These are phyloP conservation scores for Narcine bancroftii DNA, from an alignment of 2,113 vertebrate genomes.

Conservation along the genomic window DNA sequence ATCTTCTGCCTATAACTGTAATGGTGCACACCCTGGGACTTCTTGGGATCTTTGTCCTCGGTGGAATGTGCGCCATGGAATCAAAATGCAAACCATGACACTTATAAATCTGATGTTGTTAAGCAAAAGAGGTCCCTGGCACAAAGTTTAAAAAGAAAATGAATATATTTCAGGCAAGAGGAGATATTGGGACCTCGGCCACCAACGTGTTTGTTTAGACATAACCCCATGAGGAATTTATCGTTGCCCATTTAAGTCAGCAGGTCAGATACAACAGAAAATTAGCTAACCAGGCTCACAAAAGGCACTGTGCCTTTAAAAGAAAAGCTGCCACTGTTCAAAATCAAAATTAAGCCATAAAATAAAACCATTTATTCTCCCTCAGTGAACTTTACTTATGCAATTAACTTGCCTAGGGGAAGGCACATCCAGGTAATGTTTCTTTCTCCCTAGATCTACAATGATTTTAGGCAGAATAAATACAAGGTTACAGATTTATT, in stretches of 20 bases:
- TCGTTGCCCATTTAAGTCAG: background rate
- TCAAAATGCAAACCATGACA: background rate
- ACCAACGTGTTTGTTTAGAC: background rate
- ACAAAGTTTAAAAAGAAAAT: background rate
- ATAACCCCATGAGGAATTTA: no score
- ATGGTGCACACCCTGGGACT: background rate
- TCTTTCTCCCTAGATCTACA: background rate
- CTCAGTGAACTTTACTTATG: conserved; percentile 26
- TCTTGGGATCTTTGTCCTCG: background rate
- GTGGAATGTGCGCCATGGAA: background rate
- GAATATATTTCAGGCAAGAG: background rate
- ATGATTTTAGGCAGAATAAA: conserved; percentile 11
- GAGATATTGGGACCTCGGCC: background rate
- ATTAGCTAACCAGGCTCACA: background rate
- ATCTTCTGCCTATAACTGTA: background rate
- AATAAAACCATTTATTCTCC: conserved; percentile 21
- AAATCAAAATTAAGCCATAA: background rate
- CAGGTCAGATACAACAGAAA: background rate
- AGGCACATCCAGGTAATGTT: background rate
- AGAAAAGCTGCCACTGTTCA: background rate
- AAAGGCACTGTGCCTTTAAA: background rate
- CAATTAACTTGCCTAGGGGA: background rate
- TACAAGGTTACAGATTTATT: background rate
- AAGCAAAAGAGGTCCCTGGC: background rate
- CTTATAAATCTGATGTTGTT: background rate